A percentile compares a stretch with the other conserved stretches of the same genome.
These are phyloP conservation scores for Sebastes aleutianus DNA, from an alignment of 2,797 vertebrate genomes.

Conservation along the genomic window DNA sequence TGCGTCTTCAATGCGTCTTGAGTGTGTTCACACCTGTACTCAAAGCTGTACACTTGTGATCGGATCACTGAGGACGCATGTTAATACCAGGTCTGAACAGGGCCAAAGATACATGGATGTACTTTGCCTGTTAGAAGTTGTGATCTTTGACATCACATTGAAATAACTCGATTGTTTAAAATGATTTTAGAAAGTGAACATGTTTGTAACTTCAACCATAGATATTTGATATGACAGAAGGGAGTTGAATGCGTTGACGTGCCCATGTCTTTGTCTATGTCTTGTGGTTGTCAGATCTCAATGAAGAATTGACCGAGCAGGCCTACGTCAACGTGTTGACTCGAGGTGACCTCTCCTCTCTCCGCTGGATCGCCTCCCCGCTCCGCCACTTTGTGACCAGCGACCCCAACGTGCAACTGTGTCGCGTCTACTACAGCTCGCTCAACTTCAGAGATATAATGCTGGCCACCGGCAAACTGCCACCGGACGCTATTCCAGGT, in stretches of 20 bases:
- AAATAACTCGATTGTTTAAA: background rate
- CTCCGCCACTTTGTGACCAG: conserved; percentile 78
- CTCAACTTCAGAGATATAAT: conserved; percentile 98
- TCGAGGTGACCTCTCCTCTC: conserved; percentile 93
- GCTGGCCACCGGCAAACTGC: conserved; percentile 96
- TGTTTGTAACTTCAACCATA: background rate
- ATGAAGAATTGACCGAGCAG: conserved; percentile 84
- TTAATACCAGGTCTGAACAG: too few species aligned
- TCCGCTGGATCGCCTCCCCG: conserved; percentile 93
- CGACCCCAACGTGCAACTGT: conserved; percentile 79
- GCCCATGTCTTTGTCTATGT: background rate
- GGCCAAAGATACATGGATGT: background rate
- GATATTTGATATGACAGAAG: background rate
- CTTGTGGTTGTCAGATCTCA: conserved; percentile 76
- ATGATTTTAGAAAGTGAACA: background rate
- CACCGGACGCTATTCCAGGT: conserved; percentile 97
- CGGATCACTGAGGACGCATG: too few species aligned
- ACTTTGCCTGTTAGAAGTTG: background rate
- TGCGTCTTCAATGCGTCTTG: too few species aligned
- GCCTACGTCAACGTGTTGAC: conserved; percentile 93
- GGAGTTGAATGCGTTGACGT: background rate
- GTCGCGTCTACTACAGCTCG: conserved; percentile 90
- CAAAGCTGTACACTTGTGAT: too few species aligned
- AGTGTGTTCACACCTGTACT: too few species aligned
- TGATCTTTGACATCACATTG: background rate